Evolutionary conservation across 2,113 vertebrate genomes (phyloP), one percentile per base, ranked within the genome.

Genomic region (Eudorcas thomsonii): DNA sequence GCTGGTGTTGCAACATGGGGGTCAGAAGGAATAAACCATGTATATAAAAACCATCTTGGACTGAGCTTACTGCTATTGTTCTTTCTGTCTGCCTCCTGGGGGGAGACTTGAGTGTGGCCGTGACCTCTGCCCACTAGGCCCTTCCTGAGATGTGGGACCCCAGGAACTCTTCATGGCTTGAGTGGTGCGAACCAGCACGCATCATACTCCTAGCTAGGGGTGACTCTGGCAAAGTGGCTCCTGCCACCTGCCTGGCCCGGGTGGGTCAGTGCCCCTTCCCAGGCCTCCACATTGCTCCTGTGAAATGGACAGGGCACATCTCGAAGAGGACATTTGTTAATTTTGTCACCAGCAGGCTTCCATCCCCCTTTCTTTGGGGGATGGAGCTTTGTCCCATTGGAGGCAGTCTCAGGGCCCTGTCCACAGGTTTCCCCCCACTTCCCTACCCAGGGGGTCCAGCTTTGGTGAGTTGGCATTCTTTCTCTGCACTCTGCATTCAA

Each of bases 21-120:
- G 19, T 28, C 1, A 7, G 62, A 74, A 91, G 50, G 43, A 97
- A 96, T 97, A 98, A 97, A 98, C 43, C 28, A 12, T 82, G 89
- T 91, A 78, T 86, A 94, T 91, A 93, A 95, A 94, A 43, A 11
- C 45, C 25, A 3, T 52, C 60, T 50, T 48, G 28, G 74, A 39
- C 81, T 67, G 62, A 89, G 45, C 25, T 15, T 86, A 23, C 50
- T 81, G 95, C 88, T 82, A 33, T 96, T 25, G n/a, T 10, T 89
- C n/a, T 54, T 21, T 59, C 62, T 5, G 19, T 50, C 21, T 30
- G 91, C 52, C 50, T 36, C 36, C 50, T 28, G 10, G 36, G 50
- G 55, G 14, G 11, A n/a, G 52, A 43, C n/a, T 43, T 26, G 83
- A 23, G 6, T 6, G 4, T 33, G 33, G 59, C 45, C 13, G 0